A percentile compares a stretch with the other conserved stretches of the same genome.
phyloP scores from a whole-genome alignment of 2,113 vertebrate genomes.

The Hirundichthys speculiger region DNA sequence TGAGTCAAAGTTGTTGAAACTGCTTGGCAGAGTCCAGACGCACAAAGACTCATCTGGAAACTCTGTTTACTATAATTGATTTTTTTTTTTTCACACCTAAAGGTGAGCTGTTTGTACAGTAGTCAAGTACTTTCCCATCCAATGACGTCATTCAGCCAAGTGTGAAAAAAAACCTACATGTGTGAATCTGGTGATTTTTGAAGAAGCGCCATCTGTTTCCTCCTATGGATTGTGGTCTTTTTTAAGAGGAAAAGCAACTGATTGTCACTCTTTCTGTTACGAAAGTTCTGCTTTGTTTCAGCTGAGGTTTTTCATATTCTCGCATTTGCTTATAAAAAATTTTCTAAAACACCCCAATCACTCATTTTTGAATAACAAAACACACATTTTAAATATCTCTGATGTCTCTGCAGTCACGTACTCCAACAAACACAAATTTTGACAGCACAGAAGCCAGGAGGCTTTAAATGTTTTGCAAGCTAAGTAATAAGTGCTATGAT shows the following conservation, averaged over 20 bases:
- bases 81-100: neutral
- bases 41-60: constrained; percentile 13
- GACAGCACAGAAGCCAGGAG: constrained; percentile 12
- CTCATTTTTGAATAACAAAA: no score
- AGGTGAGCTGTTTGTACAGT: constrained; percentile 3
- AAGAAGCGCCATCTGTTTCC: constrained; percentile 13
- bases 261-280: neutral
- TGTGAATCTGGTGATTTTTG: neutral
- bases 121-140: neutral
- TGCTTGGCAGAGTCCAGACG: constrained; percentile 18
- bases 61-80: neutral
- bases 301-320: neutral
- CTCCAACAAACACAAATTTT: neutral
- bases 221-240: neutral
- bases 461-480: constrained; percentile 25
- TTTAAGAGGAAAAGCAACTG: neutral
- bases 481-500: constrained; percentile 12
- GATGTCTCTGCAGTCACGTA: no score
- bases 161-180: neutral
- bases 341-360: no score
- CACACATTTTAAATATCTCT: no score
- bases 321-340: no score
- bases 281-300: neutral
- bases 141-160: constrained; percentile 28
- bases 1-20: constrained; percentile 44